Conservation (phyloP, 64 coral and sea anemone species). For the Acropora yongei region DNA sequence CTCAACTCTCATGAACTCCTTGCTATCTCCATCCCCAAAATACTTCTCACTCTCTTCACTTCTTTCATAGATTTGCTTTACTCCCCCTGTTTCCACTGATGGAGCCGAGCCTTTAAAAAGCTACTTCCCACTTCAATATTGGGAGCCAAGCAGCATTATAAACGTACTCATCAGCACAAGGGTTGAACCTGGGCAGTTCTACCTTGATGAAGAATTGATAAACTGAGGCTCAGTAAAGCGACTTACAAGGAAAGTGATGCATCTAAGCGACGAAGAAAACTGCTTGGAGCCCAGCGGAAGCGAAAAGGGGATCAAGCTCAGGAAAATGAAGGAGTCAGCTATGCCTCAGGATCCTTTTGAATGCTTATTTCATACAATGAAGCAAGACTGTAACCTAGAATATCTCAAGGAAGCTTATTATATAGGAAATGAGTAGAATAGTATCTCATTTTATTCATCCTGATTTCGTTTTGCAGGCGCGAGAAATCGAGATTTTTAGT, state of each 20-base stretch:
- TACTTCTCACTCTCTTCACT: background rate
- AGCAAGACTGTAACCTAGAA: background rate
- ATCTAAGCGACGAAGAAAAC: conserved; percentile 7
- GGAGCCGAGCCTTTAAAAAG: too few species aligned
- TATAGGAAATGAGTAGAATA: background rate
- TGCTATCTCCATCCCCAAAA: conserved; percentile 13
- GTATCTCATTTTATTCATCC: background rate
- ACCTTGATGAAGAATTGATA: background rate
- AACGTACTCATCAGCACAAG: background rate
- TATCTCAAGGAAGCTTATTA: background rate
- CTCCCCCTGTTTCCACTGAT: too few species aligned
- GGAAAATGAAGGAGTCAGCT: conserved; percentile 20
- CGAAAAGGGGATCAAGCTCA: conserved; percentile 5
- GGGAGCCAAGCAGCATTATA: conserved; percentile 33
- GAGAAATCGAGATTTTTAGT: too few species aligned
- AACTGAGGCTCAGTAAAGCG: conserved; percentile 6
- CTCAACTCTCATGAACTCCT: background rate
- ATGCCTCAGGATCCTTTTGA: conserved; percentile 27
- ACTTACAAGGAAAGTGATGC: background rate
- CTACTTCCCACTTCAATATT: conserved; percentile 43
- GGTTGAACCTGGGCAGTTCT: conserved; percentile 34
- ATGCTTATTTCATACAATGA: background rate
- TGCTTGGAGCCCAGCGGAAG: background rate
- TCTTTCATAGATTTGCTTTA: too few species aligned
- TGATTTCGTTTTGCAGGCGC: too few species aligned